Evolutionary conservation across 2,113 vertebrate species (phyloP).

Genomic region (Galemys pyrenaicus): DNA sequence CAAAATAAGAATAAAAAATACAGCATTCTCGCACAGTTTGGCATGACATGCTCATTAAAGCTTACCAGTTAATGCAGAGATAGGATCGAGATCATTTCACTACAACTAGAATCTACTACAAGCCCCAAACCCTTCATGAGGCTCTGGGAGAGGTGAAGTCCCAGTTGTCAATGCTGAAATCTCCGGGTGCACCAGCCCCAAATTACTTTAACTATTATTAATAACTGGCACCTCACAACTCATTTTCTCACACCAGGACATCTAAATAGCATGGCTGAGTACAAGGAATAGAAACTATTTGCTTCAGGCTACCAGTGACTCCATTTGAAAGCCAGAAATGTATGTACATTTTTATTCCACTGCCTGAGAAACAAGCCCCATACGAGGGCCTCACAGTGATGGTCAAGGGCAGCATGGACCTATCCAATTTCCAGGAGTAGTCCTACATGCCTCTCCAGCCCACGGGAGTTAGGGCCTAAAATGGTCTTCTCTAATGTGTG

Average conservation of each 20-base stretch:
- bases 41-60: neutral
- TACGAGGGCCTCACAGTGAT: neutral
- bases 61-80: neutral
- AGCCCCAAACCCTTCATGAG: neutral
- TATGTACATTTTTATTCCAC: neutral
- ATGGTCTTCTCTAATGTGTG: neutral
- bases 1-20: constrained; percentile 38
- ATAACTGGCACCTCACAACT: neutral
- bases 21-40: neutral
- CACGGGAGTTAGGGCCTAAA: neutral
- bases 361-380: neutral
- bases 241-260: neutral
- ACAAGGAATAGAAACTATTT: neutral
- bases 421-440: neutral
- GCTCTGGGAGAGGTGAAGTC: neutral
- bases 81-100: neutral
- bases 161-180: neutral
- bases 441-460: neutral
- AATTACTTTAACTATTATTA: constrained; percentile 10
- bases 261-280: neutral
- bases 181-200: neutral
- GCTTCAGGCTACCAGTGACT: neutral
- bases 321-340: constrained; percentile 25
- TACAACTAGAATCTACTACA: neutral
- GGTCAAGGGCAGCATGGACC: neutral